These are phyloP conservation scores for Macrobrachium rosenbergii DNA, from an alignment of 1,140 invertebrate species.

Conservation along the genomic window DNA sequence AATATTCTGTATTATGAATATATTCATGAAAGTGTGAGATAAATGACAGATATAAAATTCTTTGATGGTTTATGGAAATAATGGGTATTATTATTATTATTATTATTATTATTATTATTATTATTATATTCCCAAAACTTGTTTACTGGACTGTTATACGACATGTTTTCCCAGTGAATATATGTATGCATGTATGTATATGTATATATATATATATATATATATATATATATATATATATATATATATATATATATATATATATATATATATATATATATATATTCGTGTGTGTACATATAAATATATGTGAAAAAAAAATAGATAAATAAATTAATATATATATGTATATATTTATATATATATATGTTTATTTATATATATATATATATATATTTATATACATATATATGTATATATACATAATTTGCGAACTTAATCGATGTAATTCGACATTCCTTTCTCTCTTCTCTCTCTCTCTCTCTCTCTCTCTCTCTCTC, in stretches of 20 bases:
- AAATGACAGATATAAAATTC: too few species aligned
- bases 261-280: neutral
- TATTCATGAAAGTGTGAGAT: too few species aligned
- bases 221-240: neutral
- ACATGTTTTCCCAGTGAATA: neutral
- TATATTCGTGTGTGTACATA: neutral
- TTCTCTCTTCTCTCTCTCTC: too few species aligned
- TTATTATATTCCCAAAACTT: too few species aligned
- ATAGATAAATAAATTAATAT: neutral
- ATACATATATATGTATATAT: neutral
- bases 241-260: neutral
- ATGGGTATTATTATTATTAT: neutral
- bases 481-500: too few species aligned
- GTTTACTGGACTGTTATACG: too few species aligned
- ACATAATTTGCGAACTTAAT: neutral
- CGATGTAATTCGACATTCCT: too few species aligned
- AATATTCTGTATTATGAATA: too few species aligned
- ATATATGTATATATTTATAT: neutral
- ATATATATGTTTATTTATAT: neutral
- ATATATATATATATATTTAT: slow-evolving; percentile 10
- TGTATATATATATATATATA: neutral
- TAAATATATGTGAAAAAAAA: too few species aligned
- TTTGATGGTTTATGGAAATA: too few species aligned
- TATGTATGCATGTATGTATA: neutral
- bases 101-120: too few species aligned